Conservation (phyloP, 2,888 invertebrate genomes). For the Rugalucina vietnamica region DNA sequence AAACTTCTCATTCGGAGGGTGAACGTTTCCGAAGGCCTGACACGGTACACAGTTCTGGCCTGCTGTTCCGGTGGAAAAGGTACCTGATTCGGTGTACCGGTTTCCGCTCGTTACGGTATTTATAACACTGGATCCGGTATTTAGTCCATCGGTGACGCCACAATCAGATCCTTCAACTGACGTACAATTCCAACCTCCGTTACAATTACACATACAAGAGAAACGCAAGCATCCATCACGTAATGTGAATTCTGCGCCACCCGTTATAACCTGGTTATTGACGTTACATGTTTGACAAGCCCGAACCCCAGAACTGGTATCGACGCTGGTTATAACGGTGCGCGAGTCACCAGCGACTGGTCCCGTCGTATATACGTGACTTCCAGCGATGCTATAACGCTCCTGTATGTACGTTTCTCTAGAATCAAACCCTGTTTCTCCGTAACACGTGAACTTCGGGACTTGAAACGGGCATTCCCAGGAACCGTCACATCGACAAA, state of each 20-base stretch:
- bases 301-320: constrained; percentile 58
- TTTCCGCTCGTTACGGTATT: constrained; percentile 49
- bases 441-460: constrained; percentile 26
- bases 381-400: constrained; percentile 54
- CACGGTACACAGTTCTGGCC: constrained; percentile 62
- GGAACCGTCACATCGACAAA: constrained; percentile 75
- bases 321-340: constrained; percentile 53
- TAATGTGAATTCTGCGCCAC: constrained; percentile 67
- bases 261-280: constrained; percentile 56
- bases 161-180: constrained; percentile 64
- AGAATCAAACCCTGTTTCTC: not conserved
- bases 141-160: constrained; percentile 38
- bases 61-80: constrained; percentile 34
- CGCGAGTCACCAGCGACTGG: constrained; percentile 3
- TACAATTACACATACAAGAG: constrained; percentile 74
- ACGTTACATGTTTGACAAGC: constrained; percentile 56
- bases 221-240: constrained; percentile 74
- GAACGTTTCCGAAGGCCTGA: constrained; percentile 30
- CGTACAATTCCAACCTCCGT: constrained; percentile 74
- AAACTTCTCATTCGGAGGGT: constrained; percentile 40
- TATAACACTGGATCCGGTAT: constrained; percentile 59
- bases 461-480: constrained; percentile 73
- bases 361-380: constrained; percentile 36
- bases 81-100: no score
- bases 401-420: not conserved